Base-by-base conservation (phyloP, 2,888 invertebrate species). In the Holacanthella duospinosa region DNA sequence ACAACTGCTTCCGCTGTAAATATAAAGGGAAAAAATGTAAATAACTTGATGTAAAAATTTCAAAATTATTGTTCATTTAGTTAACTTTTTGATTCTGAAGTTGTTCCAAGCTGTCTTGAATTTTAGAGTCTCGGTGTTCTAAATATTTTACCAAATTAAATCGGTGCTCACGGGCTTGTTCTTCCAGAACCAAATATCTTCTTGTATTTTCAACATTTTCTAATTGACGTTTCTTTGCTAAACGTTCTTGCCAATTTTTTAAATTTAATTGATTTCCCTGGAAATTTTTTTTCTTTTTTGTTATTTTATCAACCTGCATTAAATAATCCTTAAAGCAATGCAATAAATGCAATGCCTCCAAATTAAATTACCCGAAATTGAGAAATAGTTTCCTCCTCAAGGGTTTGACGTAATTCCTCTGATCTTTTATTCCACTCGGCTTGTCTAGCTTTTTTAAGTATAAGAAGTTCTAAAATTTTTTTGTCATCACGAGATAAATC, bases 121-220 rank as follows among this genome's bases (percentile, higher is more conserved):
- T 70, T 60, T 70, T 65, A 63, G 74, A 69, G 56, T 76, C 75
- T 55, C 75, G 70, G 26, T 69, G 69, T 55, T 72, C 70, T 43
- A 75, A 71, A 53, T 73, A 74, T 43, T 63, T 67, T 26, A 75
- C 74, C 55, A 76, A 71, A n/a, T 68, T 68, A 24, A 66, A 70
- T 57, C 75, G 74, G 21, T 74, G 74, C 29, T 70, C 68, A 21
- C 74, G 69, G 55, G 74, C 71, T 63, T 72, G 74, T 36, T 72
- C 71, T 63, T 75, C 75, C 29, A 76, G 71, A 64, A 74, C 74
- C 59, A 76, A 73, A 68, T 74, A 74, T 55, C 74, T 66, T 28
- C 65, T 63, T 27, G 73, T 59, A 60, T 75, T 76, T 58, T 74
- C 71, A 43, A 71, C 62, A 53, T 74, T 75, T 61, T 76, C 75